These are phyloP conservation scores for Hyppa rectilinea DNA, from an alignment of 2,888 invertebrate genomes.

Conservation along the genomic window DNA sequence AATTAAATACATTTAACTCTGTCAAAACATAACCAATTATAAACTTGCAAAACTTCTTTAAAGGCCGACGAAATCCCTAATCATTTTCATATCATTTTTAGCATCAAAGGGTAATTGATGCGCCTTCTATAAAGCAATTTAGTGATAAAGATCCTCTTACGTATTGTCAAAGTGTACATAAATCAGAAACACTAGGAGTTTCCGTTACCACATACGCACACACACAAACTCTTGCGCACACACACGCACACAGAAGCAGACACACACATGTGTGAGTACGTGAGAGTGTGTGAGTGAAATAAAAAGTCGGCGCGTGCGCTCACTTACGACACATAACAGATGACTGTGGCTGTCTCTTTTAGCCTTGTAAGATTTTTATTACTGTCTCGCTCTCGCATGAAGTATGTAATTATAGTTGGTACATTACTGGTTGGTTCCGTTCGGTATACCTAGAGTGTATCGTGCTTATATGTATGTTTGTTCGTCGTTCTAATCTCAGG, in stretches of 20 bases:
- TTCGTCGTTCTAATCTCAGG: conserved; percentile 58
- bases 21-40: conserved; percentile 52
- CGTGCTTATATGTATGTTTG: conserved; percentile 53
- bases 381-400: conserved; percentile 65
- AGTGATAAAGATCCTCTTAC: conserved; percentile 71
- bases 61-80: conserved; percentile 28
- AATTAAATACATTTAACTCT: conserved; percentile 45
- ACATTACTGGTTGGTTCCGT: conserved; percentile 75
- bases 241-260: conserved; percentile 48
- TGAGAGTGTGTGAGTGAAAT: conserved; percentile 73
- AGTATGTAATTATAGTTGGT: conserved; percentile 77
- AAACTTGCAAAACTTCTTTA: conserved; percentile 30
- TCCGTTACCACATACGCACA: conserved; percentile 76
- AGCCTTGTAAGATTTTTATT: conserved; percentile 35
- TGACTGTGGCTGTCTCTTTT: conserved; percentile 70
- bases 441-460: conserved; percentile 65
- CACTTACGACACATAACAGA: conserved; percentile 80
- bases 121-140: conserved; percentile 60
- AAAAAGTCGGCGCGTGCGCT: conserved; percentile 82
- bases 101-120: conserved; percentile 44
- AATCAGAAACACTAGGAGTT: conserved; percentile 82
- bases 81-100: conserved; percentile 45
- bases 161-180: conserved; percentile 78
- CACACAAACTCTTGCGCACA: conserved; percentile 55
- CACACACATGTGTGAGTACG: conserved; percentile 47